phyloP scores from a whole-genome alignment of 2,888 invertebrate species.

The Drosophila eohydei region DNA sequence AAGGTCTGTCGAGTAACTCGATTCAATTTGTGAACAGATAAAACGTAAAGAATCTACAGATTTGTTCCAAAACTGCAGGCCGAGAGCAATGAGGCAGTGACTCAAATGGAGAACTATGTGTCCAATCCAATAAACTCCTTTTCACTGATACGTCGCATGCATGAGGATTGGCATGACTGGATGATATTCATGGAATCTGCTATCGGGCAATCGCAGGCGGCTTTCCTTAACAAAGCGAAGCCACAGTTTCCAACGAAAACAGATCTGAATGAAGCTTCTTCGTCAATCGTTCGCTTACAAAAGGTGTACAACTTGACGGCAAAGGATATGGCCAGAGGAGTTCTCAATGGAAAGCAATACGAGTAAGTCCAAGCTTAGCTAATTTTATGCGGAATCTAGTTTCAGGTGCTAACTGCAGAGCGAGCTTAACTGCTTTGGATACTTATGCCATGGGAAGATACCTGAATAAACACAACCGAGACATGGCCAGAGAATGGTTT shows the following conservation, averaged over 20 bases:
- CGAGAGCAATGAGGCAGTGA: slow-evolving; percentile 59
- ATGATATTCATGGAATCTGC: slow-evolving; percentile 63
- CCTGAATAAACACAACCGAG: slow-evolving; percentile 15
- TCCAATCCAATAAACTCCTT: slow-evolving; percentile 77
- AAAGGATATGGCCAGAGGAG: slow-evolving; percentile 91
- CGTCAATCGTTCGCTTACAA: slow-evolving; percentile 95
- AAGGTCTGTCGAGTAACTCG: slow-evolving; percentile 46
- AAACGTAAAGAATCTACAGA: slow-evolving; percentile 29
- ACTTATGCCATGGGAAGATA: slow-evolving; percentile 63
- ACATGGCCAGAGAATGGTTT: slow-evolving; percentile 66
- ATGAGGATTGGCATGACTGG: slow-evolving; percentile 77
- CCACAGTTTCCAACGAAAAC: slow-evolving; percentile 89
- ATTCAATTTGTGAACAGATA: fast-evolving
- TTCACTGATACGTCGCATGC: slow-evolving; percentile 73
- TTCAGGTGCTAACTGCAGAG: slow-evolving; percentile 37
- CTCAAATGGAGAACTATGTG: slow-evolving; percentile 65
- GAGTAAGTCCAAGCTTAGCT: slow-evolving; percentile 63
- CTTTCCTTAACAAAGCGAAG: slow-evolving; percentile 42
- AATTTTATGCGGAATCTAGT: background rate
- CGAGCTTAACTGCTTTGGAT: slow-evolving; percentile 63
- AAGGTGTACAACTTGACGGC: slow-evolving; percentile 94
- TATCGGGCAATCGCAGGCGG: slow-evolving; percentile 37
- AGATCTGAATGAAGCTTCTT: slow-evolving; percentile 96
- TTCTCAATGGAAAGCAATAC: slow-evolving; percentile 92
- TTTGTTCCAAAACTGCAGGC: slow-evolving; percentile 50